Base-by-base conservation (phyloP, 1,140 invertebrate genomes). In the Cryptotermes secundus region DNA sequence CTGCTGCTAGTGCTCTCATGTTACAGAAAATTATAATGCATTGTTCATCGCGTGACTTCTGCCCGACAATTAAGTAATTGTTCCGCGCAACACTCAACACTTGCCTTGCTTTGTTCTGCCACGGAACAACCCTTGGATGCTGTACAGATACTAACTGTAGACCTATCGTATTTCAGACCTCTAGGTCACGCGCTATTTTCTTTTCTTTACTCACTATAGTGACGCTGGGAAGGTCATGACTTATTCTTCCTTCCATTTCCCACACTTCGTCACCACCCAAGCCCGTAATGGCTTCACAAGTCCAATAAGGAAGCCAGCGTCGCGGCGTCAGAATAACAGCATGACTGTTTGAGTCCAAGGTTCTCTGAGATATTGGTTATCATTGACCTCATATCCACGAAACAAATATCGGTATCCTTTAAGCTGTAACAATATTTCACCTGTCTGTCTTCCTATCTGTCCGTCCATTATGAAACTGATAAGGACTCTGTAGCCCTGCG, bases 41-140 rank as follows among this genome's bases (percentile, higher is more conserved):
- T n/a, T 72, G 59, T 72, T 72, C 59, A 72, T 72, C 59, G 31
- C 59, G n/a, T 72, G 59, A 72, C 59, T 72, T 31, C n/a, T 31
- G 59, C 59, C 59, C 26, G 14, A 72, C 59, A 72, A 72, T 72
- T 72, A 72, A 9, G 59, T 31, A 72, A 72, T 31, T 26, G 59
- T 31, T 72, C 4, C 14, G n/a, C 59, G 59, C 3, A 3, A 26
- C 26, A 72, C 59, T n/a, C n/a, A 31, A 72, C 59, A 72, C 59
- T 31, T 31, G 26, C 59, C 2, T 72, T n/a, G 7, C n/a, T 72
- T 72, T 31, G 59, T 31, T 72, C 59, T 6, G n/a, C 26, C 53
- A 59, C 19, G n/a, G n/a, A 72, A 31, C n/a, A 31, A 72, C 59
- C 59, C 59, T 72, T 9, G 59, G 59, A 72, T 72, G 59, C 59